Evolutionary conservation across 1,140 invertebrate genomes (phyloP).

Genomic region (Penaeus indicus): DNA sequence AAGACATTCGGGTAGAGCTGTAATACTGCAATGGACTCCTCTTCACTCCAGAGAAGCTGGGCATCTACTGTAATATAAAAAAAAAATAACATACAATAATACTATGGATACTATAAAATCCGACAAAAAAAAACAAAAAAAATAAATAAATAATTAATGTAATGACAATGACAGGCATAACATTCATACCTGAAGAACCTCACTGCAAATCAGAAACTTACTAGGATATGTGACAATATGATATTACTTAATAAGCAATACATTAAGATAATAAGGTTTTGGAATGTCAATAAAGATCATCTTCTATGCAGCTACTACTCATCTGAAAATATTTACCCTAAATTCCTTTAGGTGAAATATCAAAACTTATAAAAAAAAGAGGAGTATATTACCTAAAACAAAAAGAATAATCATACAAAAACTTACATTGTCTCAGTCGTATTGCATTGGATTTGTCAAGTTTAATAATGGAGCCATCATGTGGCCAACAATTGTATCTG

Average conservation of each 20-base stretch:
- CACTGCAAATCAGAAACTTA: too few species aligned
- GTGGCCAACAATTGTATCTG: slow-evolving; percentile 28
- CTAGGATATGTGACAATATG: too few species aligned
- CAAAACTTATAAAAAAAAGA: not conserved
- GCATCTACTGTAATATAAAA: not conserved
- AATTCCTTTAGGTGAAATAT: not conserved
- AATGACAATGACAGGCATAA: too few species aligned
- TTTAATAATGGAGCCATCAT: slow-evolving; percentile 37
- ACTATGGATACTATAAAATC: not conserved
- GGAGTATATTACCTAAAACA: not conserved
- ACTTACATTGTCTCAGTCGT: slow-evolving; percentile 36
- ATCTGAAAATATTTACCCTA: too few species aligned
- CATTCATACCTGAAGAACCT: too few species aligned
- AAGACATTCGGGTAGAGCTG: slow-evolving; percentile 14
- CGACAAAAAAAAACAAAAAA: not conserved
- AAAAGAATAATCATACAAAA: not conserved
- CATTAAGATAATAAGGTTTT: too few species aligned
- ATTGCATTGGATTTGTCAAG: slow-evolving; percentile 23
- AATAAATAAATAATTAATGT: too few species aligned
- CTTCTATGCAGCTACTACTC: too few species aligned
- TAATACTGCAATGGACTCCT: slow-evolving; percentile 5
- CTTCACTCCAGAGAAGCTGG: not conserved
- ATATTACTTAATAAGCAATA: too few species aligned
- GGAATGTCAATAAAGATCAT: too few species aligned
- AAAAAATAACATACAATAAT: not conserved